Evolutionary conservation across 2,113 vertebrate genomes (phyloP).

Genomic region (Falcunculus frontatus): DNA sequence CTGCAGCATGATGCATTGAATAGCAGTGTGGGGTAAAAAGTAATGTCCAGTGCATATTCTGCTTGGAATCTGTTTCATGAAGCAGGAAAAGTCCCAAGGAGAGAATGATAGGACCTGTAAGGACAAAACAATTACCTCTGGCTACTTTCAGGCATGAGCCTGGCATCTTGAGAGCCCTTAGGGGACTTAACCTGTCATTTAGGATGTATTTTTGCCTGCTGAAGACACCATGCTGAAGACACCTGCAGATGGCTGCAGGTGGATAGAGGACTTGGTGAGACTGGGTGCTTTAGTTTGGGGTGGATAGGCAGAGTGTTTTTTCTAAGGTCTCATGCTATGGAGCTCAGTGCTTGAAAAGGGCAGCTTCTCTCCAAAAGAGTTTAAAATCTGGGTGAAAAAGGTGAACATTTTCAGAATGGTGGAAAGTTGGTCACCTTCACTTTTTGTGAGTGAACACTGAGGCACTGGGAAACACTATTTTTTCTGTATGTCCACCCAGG

Average conservation of each 20-base stretch:
- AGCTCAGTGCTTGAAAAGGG: not conserved
- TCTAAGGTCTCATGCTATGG: too few relatives aligned
- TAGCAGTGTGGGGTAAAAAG: not conserved
- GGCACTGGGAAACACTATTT: not conserved
- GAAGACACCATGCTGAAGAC: not conserved
- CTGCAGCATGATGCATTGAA: fast-evolving
- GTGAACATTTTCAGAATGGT: not conserved
- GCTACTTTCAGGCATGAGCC: not conserved
- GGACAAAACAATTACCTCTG: not conserved
- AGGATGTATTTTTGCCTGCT: not conserved
- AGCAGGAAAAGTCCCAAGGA: not conserved
- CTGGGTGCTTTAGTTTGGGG: not conserved
- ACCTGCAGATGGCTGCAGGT: not conserved
- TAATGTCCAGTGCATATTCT: not conserved
- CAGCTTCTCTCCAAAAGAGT: not conserved
- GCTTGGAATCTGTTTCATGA: not conserved
- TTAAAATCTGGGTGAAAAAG: not conserved
- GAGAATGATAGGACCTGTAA: not conserved
- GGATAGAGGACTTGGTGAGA: not conserved
- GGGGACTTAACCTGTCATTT: not conserved
- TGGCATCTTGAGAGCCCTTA: not conserved
- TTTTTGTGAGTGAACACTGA: not conserved
- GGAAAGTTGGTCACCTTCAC: not conserved
- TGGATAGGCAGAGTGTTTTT: not conserved
- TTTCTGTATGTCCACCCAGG: not conserved